Percentiles rank a stretch among this genome's conserved stretches.
phyloP scores from a whole-genome alignment of 2,888 invertebrate species.

The Euclidia mi region DNA sequence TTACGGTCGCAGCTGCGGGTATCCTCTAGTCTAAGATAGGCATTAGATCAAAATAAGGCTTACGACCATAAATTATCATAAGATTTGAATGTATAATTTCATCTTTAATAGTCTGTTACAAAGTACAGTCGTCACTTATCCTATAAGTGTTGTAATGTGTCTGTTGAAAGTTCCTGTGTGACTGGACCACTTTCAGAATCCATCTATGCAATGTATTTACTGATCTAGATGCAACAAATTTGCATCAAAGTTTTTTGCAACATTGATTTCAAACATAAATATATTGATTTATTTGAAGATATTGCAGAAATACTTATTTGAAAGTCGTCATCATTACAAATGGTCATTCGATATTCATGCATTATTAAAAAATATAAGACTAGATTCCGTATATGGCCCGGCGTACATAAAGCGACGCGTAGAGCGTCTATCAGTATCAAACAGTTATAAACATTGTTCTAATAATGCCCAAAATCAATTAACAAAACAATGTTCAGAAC shows the following conservation, averaged over 20 bases:
- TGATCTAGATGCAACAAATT: not conserved
- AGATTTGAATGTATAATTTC: conserved; percentile 11
- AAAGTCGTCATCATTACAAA: no score
- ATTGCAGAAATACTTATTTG: no score
- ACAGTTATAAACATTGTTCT: no score
- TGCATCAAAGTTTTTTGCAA: not conserved
- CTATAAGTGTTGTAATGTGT: conserved; percentile 7
- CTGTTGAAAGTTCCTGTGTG: conserved; percentile 26
- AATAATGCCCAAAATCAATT: no score
- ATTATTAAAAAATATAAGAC: no score
- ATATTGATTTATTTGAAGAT: no score
- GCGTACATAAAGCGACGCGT: no score
- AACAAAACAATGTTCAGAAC: no score
- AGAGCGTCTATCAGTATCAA: no score
- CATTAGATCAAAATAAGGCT: conserved; percentile 15
- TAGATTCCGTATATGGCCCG: no score
- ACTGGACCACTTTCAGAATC: conserved; percentile 24
- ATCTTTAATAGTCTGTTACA: conserved; percentile 2
- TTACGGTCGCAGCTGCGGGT: no score
- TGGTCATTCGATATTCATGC: no score
- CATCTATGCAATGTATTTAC: conserved; percentile 7
- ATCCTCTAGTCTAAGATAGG: conserved; percentile 15
- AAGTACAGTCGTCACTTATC: conserved; percentile 12
- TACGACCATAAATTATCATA: conserved; percentile 11
- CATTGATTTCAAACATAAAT: not conserved